These are phyloP conservation scores for Microcebus jonahi DNA, from an alignment of 2,113 vertebrate species.

Conservation along the genomic window DNA sequence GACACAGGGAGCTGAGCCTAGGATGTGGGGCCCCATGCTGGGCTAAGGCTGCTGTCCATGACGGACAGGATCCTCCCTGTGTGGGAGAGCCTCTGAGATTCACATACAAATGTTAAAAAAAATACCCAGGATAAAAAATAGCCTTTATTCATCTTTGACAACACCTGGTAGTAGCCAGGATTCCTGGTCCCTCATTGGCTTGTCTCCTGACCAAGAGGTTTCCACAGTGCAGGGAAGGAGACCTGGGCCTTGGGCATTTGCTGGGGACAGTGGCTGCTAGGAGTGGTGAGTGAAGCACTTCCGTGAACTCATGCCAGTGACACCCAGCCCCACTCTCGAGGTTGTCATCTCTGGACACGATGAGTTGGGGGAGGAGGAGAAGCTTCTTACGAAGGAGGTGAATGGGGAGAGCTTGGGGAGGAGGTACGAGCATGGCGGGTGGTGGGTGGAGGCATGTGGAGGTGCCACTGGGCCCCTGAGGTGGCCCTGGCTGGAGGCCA, in stretches of 20 bases:
- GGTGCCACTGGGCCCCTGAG: rapidly evolving
- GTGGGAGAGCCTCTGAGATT: neutral
- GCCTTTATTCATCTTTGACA: conserved; percentile 72
- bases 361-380: neutral
- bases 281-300: neutral
- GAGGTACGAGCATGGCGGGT: neutral
- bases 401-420: neutral
- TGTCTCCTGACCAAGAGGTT: neutral
- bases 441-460: rapidly evolving
- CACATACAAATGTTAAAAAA: conserved; percentile 25
- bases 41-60: neutral
- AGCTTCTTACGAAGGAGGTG: neutral
- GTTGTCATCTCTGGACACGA: neutral
- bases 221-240: neutral
- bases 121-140: conserved; percentile 44
- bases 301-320: neutral
- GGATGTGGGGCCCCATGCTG: neutral
- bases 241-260: neutral
- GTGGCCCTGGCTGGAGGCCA: neutral
- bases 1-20: neutral
- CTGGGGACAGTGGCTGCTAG: neutral
- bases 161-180: neutral
- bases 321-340: neutral
- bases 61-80: neutral
- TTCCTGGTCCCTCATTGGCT: neutral